Evolutionary conservation across 1,140 invertebrate species (phyloP).

Genomic region (Drosophila melanogaster): Release_6_plus_ISO1_MT NT_037436.4:58001-58500

Average conservation of each 20-base stretch:
- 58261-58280: constrained; percentile 1
- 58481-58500: constrained; percentile 70
- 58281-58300: not conserved
- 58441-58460: too few relatives aligned
- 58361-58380: too few relatives aligned
- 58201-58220: constrained; percentile 47
- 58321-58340: too few relatives aligned
- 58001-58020: constrained; percentile 62
- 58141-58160: constrained; percentile 32
- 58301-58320: not conserved
- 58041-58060: constrained; percentile 66
- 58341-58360: too few relatives aligned
- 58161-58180: constrained; percentile 20
- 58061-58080: constrained; percentile 42
- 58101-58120: constrained; percentile 17
- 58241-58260: constrained; percentile 6
- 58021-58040: constrained; percentile 35
- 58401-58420: too few relatives aligned
- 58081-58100: constrained; percentile 1
- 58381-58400: too few relatives aligned
- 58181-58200: constrained; percentile 68
- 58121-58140: constrained; percentile 32
- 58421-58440: too few relatives aligned
- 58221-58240: constrained; percentile 51
- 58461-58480: too few relatives aligned